A percentile compares a stretch with the other conserved stretches of the same genome.
phyloP scores from a whole-genome alignment of 2,113 vertebrate species.

The Notothenia coriiceps region DNA sequence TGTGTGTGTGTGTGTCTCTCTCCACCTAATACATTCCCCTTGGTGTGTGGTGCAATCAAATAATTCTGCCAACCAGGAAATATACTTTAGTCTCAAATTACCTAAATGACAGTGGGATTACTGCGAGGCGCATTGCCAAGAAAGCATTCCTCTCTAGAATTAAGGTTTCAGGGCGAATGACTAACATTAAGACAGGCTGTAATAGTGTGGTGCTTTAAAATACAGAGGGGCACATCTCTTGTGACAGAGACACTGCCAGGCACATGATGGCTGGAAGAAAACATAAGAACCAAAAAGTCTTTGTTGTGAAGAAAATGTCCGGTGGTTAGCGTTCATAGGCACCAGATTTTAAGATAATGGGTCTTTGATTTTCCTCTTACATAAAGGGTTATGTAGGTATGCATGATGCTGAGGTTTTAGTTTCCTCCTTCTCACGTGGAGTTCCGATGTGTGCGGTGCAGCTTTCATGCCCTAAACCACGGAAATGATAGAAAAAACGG shows the following conservation, averaged over 20 bases:
- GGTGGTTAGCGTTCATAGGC: constrained; percentile 7
- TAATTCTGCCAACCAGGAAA: constrained; percentile 43
- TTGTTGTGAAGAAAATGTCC: constrained; percentile 22
- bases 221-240: constrained; percentile 1
- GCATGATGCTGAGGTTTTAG: accelerated
- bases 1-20: constrained; percentile 11
- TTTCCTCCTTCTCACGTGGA: background rate
- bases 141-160: constrained; percentile 18
- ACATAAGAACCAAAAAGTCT: constrained; percentile 17
- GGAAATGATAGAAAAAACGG: background rate
- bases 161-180: constrained; percentile 42
- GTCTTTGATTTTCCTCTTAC: background rate
- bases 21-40: constrained; percentile 20
- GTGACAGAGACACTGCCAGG: constrained; percentile 11
- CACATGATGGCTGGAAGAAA: constrained; percentile 22
- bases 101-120: constrained; percentile 49
- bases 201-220: constrained; percentile 23
- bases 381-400: background rate
- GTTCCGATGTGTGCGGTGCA: background rate
- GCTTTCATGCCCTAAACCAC: background rate
- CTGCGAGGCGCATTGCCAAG: background rate
- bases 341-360: constrained; percentile 9
- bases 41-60: constrained; percentile 44
- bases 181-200: constrained; percentile 34
- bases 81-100: constrained; percentile 58